Evolutionary conservation across 2,888 invertebrate species (phyloP), one percentile per base, ranked within the genome.

Genomic region (Agrochola circellaris): DNA sequence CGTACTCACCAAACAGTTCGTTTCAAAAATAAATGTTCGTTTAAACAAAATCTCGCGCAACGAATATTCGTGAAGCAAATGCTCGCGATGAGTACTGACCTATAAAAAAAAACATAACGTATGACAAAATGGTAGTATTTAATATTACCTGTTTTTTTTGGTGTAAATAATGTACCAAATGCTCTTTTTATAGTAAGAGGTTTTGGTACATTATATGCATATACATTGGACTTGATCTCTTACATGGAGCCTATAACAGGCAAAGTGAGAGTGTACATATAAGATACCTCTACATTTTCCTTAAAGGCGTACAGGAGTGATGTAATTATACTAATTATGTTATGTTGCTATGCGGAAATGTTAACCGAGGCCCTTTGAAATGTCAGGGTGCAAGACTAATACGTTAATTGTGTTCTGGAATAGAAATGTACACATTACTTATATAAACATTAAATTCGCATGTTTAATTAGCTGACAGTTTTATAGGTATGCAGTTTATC

Each of bases 371-470:
- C 5, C 7, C 20, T 62, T 61, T n/a, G 5, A n/a, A 54, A 75
- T 42, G n/a, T 30, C 51, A 42, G 30, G 75, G 51, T 54, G n/a
- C 30, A 62, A 73, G 7, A 17, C 38, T 73, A 58, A 23, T 48
- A 34, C 26, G 23, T 30, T 30, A 23, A 20, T 45, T 73, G 30
- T 2, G n/a, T 2, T 64, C 17, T 62, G n/a, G 11, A 17, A 23
- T 45, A 30, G 6, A n/a, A 48, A 70, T 23, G 9, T 48, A 17
- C 30, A 42, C 26, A n/a, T n/a, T n/a, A n/a, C n/a, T n/a, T n/a
- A n/a, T n/a, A n/a, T n/a, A n/a, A n/a, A n/a, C n/a, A n/a, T n/a
- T n/a, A n/a, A n/a, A n/a, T n/a, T n/a, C n/a, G n/a, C n/a, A n/a
- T n/a, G n/a, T n/a, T n/a, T n/a, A n/a, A n/a, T n/a, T n/a, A n/a